A percentile compares a stretch with the other conserved stretches of the same genome.
Conservation (phyloP, 2,113 vertebrate genomes). For the Oncorhynchus mykiss region DNA sequence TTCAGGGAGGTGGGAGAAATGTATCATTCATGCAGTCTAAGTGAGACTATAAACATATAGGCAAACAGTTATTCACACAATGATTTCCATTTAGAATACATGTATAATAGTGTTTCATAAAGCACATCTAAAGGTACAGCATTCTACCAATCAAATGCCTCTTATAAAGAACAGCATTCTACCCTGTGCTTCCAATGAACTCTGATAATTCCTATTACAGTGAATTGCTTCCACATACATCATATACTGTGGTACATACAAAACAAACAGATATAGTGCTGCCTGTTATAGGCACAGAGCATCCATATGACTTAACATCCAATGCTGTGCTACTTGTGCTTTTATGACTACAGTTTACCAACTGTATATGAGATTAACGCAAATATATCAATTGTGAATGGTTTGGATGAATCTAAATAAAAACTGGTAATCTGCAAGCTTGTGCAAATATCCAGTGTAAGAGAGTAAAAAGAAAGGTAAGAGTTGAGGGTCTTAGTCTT, state of each 20-base stretch:
- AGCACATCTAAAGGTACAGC: conserved; percentile 29
- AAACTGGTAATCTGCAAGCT: neutral
- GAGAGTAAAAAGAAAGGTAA: neutral
- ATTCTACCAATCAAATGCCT: conserved; percentile 9
- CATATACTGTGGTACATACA: neutral
- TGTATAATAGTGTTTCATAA: neutral
- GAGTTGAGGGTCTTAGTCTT: conserved; percentile 14
- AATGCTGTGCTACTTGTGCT: neutral
- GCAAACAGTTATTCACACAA: too few relatives aligned
- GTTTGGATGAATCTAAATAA: neutral
- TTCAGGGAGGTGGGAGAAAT: too few relatives aligned
- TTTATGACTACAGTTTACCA: conserved; percentile 13
- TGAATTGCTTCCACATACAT: neutral
- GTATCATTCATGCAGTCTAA: too few relatives aligned
- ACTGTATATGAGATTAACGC: neutral
- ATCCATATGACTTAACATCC: neutral
- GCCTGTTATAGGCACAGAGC: neutral
- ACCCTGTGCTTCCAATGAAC: conserved; percentile 22
- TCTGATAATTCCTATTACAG: neutral
- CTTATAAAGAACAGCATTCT: conserved; percentile 27
- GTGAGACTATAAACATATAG: too few relatives aligned
- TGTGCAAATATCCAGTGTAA: conserved; percentile 11
- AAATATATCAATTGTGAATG: neutral
- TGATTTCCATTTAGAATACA: neutral
- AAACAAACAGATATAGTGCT: conserved; percentile 5